Evolutionary conservation across 1,140 invertebrate genomes (phyloP).

Genomic region (Drosophila ananassae): DNA sequence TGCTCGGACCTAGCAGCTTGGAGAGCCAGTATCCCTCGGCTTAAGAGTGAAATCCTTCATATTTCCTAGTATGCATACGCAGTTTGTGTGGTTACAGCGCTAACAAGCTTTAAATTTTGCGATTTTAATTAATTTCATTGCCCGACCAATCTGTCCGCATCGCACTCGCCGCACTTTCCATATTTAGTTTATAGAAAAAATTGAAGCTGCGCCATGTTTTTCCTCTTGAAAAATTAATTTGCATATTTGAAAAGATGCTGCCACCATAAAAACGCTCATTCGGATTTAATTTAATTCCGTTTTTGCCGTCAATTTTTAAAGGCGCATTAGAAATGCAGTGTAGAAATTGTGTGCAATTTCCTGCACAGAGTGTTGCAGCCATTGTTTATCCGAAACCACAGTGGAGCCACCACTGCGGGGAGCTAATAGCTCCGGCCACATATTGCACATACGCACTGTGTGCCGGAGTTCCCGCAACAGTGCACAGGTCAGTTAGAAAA

Average conservation of each 20-base stretch:
- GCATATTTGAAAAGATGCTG: conserved; percentile 22
- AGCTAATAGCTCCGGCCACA: conserved; percentile 6
- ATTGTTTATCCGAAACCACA: conserved; percentile 18
- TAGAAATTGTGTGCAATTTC: conserved; percentile 8
- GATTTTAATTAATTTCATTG: conserved; percentile 17
- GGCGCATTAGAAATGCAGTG: conserved; percentile 1
- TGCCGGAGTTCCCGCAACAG: conserved; percentile 6
- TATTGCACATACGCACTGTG: conserved; percentile 24
- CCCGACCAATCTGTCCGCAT: not conserved
- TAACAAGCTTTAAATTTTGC: not conserved
- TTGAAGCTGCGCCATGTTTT: not conserved
- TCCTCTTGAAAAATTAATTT: conserved; percentile 25
- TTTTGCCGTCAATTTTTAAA: conserved; percentile 8
- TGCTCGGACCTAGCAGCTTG: not conserved
- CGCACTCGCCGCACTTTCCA: not conserved
- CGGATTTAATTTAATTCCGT: conserved; percentile 23
- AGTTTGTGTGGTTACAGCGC: not conserved
- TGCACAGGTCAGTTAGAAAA: conserved; percentile 1
- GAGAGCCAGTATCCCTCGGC: not conserved
- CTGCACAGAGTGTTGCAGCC: not conserved
- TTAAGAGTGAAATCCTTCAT: not conserved
- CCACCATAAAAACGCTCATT: conserved; percentile 23
- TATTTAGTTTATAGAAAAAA: conserved; percentile 18
- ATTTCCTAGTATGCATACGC: not conserved
- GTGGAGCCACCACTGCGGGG: conserved; percentile 2